Conservation (phyloP, 2,113 vertebrate genomes). For the Motacilla tschutschensis region DNA sequence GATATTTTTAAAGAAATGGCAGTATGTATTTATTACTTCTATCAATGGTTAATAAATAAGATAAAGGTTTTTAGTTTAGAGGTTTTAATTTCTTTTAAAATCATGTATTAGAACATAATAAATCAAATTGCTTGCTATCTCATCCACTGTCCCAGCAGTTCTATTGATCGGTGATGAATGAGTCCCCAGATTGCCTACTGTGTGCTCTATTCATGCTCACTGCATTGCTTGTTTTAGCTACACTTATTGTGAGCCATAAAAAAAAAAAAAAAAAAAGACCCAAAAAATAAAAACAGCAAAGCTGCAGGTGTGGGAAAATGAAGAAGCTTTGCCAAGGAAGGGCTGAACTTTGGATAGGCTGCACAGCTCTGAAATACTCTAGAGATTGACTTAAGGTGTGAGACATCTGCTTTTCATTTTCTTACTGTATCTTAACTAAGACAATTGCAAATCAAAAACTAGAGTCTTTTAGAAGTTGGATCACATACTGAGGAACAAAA, state of each 20-base stretch:
- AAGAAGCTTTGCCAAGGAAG: background rate
- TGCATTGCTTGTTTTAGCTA: background rate
- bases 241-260: background rate
- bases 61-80: constrained; percentile 5
- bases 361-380: background rate
- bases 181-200: constrained; percentile 9
- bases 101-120: background rate
- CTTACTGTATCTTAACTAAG: background rate
- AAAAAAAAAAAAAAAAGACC: no score
- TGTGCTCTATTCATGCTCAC: background rate
- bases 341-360: background rate
- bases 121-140: constrained; percentile 28
- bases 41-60: background rate
- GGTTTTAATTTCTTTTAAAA: constrained; percentile 49
- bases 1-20: background rate
- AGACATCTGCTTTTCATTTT: constrained; percentile 20
- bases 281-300: background rate
- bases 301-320: background rate
- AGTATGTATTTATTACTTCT: constrained; percentile 13
- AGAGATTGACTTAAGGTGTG: background rate
- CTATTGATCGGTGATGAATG: constrained; percentile 19
- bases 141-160: background rate
- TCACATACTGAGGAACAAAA: constrained; percentile 22
- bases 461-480: constrained; percentile 10
- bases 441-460: background rate